These are phyloP conservation scores for Branchellion lobata DNA, from an alignment of 2,888 invertebrate species.

Conservation along the genomic window DNA sequence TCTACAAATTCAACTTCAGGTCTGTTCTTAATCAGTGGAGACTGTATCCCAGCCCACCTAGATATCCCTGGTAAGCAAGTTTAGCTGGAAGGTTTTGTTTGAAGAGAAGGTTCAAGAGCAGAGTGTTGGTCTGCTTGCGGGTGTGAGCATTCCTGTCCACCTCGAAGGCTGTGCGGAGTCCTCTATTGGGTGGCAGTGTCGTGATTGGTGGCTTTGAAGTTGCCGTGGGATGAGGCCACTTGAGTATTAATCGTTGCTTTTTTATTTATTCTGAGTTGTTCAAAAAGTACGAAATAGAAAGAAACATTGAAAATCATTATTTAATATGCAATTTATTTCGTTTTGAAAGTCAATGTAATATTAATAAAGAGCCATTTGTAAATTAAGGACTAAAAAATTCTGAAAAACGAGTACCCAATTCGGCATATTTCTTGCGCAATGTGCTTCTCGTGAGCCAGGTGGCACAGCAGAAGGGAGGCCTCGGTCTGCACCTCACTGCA, in stretches of 20 bases:
- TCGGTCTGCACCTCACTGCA: not conserved
- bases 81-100: conserved; percentile 4
- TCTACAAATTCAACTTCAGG: too few relatives aligned
- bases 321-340: too few relatives aligned
- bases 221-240: too few relatives aligned
- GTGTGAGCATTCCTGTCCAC: not conserved
- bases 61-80: conserved; percentile 31
- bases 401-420: not conserved
- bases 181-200: too few relatives aligned
- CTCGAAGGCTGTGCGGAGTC: not conserved
- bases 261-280: not conserved
- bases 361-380: too few relatives aligned
- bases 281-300: not conserved
- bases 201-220: too few relatives aligned
- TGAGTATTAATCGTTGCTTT: too few relatives aligned
- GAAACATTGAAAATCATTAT: not conserved
- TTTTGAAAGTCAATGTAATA: too few relatives aligned
- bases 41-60: too few relatives aligned
- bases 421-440: not conserved
- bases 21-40: too few relatives aligned
- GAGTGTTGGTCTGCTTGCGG: not conserved
- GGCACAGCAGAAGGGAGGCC: not conserved
- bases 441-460: not conserved
- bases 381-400: too few relatives aligned
- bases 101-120: conserved; percentile 14